Conservation (phyloP, 2,797 vertebrate genomes). For the Lacerta viridis region DNA sequence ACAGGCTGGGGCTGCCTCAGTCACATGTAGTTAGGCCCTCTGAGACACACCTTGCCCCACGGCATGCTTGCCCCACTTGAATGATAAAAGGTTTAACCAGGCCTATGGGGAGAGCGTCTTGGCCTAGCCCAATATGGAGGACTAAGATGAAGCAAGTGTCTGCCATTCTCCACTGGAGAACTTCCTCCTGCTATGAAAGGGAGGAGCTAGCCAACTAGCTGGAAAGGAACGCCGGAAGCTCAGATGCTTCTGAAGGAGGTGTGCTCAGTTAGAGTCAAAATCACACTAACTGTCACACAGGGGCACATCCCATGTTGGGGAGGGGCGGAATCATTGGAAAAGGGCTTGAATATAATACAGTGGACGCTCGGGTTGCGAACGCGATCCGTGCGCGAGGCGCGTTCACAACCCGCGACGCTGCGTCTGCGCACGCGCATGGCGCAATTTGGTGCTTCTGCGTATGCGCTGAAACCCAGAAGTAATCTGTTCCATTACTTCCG, state of each 20-base stretch:
- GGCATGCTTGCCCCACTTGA: not conserved
- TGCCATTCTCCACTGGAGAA: not conserved
- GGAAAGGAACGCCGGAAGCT: not conserved
- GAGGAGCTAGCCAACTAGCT: not conserved
- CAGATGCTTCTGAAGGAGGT: not conserved
- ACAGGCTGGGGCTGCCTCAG: not conserved
- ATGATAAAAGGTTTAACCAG: not conserved
- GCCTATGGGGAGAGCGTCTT: not conserved
- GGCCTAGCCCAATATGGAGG: not conserved
- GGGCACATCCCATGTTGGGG: not conserved
- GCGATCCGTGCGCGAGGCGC: too few relatives aligned
- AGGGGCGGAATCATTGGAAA: too few relatives aligned
- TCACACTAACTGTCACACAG: too few relatives aligned
- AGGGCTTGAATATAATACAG: too few relatives aligned
- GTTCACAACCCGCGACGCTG: too few relatives aligned
- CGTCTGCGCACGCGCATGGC: too few relatives aligned
- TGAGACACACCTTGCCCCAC: not conserved
- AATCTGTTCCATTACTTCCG: too few relatives aligned
- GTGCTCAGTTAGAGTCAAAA: not conserved
- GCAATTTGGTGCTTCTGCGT: too few relatives aligned
- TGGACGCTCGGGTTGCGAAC: too few relatives aligned
- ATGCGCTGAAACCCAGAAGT: too few relatives aligned
- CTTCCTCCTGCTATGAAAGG: not conserved
- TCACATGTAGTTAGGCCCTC: not conserved
- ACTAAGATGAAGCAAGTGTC: not conserved